Percentiles rank a stretch among this genome's conserved stretches.
These are phyloP conservation scores for Channallabes apus DNA, from an alignment of 2,797 vertebrate species.

Conservation along the genomic window DNA sequence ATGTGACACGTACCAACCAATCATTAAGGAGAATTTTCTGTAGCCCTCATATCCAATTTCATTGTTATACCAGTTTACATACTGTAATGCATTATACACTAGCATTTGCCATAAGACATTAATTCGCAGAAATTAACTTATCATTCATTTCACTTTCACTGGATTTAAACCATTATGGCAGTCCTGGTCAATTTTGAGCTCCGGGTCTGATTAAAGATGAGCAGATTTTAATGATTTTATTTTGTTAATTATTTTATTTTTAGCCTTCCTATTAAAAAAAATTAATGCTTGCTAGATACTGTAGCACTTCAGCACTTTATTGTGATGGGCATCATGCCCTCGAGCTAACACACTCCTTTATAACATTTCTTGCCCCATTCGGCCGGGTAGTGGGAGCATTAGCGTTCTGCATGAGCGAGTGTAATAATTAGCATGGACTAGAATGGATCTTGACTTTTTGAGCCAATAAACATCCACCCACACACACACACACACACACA, in stretches of 20 bases:
- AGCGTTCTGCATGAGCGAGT: slow-evolving; percentile 7
- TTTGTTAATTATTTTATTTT: background rate
- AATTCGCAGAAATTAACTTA: background rate
- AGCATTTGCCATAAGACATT: background rate
- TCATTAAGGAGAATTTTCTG: too few relatives aligned
- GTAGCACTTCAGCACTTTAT: background rate
- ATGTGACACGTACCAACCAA: too few relatives aligned
- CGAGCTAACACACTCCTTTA: background rate
- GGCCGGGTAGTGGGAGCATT: background rate
- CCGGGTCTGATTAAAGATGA: background rate
- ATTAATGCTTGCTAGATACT: slow-evolving; percentile 32
- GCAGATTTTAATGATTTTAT: background rate
- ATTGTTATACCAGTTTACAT: too few relatives aligned
- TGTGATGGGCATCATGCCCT: slow-evolving; percentile 15
- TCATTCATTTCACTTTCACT: background rate
- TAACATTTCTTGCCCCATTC: slow-evolving; percentile 13
- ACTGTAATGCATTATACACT: too few relatives aligned
- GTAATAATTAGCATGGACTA: background rate
- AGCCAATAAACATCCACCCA: background rate
- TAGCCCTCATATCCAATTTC: too few relatives aligned
- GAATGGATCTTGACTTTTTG: background rate
- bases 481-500: too few relatives aligned
- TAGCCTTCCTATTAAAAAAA: background rate
- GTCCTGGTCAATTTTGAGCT: background rate
- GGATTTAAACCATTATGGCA: background rate